phyloP scores from a whole-genome alignment of 1,140 invertebrate genomes.

The Oedothorax gibbosus region DNA sequence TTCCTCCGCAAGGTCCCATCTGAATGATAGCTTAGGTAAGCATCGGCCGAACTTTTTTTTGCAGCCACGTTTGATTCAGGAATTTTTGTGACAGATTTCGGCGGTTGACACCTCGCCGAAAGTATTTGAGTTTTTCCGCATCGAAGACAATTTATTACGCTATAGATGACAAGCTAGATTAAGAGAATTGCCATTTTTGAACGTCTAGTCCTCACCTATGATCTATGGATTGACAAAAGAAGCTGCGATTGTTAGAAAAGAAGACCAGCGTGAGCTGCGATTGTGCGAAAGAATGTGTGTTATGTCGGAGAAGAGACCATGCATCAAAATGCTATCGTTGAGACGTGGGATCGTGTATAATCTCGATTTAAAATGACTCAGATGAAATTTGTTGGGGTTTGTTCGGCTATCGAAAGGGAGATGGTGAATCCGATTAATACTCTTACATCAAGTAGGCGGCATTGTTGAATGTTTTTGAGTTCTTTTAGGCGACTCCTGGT shows the following conservation, averaged over 20 bases:
- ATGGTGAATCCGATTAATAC: background rate
- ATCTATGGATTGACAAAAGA: constrained; percentile 30
- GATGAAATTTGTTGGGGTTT: background rate
- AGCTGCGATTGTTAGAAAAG: background rate
- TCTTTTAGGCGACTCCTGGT: too few relatives aligned
- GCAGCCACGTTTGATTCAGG: background rate
- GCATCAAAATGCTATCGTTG: constrained; percentile 9
- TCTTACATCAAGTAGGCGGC: too few relatives aligned
- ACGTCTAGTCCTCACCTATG: constrained; percentile 15
- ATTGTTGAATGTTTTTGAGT: too few relatives aligned
- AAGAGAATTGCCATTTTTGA: constrained; percentile 53
- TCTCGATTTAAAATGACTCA: background rate
- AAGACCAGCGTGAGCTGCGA: background rate
- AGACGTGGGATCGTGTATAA: background rate
- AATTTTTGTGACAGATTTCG: constrained; percentile 57
- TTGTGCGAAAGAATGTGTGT: constrained; percentile 19
- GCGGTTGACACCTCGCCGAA: constrained; percentile 42
- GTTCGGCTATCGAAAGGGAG: background rate
- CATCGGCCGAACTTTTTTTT: constrained; percentile 23
- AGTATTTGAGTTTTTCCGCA: constrained; percentile 44
- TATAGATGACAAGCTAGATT: constrained; percentile 53
- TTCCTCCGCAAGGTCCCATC: constrained; percentile 32
- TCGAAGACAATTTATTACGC: constrained; percentile 48
- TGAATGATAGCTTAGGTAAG: constrained; percentile 33
- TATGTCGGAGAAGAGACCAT: constrained; percentile 4